Conservation (phyloP, 2,113 vertebrate genomes). For the Myiopsitta monachus region DNA sequence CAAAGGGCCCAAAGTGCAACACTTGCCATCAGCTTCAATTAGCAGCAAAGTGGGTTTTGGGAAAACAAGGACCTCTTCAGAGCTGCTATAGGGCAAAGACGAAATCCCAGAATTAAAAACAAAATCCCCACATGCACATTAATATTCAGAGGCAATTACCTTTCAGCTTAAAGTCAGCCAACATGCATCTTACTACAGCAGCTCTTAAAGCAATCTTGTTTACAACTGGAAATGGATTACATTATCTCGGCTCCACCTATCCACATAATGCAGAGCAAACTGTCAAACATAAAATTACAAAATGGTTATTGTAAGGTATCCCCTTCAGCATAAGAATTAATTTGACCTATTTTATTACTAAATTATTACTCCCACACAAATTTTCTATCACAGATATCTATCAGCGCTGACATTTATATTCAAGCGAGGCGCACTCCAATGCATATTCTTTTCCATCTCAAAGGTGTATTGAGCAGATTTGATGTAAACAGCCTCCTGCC, state of each 20-base stretch:
- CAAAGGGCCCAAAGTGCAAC: not conserved
- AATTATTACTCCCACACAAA: conserved; percentile 71
- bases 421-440: conserved; percentile 45
- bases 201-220: conserved; percentile 67
- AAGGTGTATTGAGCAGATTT: conserved; percentile 55
- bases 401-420: conserved; percentile 56
- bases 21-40: conserved; percentile 44
- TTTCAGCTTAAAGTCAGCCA: conserved; percentile 50
- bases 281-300: conserved; percentile 64
- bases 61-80: conserved; percentile 50
- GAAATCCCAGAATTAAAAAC: conserved; percentile 60
- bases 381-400: conserved; percentile 64
- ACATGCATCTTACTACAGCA: conserved; percentile 55
- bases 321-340: conserved; percentile 68
- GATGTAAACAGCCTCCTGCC: conserved; percentile 49
- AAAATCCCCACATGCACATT: conserved; percentile 54
- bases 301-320: conserved; percentile 64
- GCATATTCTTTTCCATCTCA: conserved; percentile 28
- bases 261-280: conserved; percentile 60
- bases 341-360: conserved; percentile 69
- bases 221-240: conserved; percentile 61
- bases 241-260: conserved; percentile 56
- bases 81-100: conserved; percentile 46
- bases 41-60: conserved; percentile 34
- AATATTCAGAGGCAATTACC: conserved; percentile 68